Conservation (phyloP, 2,797 vertebrate species). For the Muscicapa striata region DNA sequence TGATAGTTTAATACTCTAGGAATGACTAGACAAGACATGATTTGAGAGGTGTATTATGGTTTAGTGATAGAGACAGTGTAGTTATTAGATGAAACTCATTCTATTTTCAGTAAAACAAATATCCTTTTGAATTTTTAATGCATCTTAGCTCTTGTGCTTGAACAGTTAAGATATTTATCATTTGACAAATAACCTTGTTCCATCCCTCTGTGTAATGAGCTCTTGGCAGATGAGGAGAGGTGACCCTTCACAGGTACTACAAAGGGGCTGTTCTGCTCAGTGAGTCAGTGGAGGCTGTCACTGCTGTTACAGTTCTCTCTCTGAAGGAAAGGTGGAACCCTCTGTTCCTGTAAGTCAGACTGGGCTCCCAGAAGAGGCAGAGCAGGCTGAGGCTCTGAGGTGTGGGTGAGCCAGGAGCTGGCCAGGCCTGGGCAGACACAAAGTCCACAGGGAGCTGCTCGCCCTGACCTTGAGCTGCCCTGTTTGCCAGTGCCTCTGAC, state of each 20-base stretch:
- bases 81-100: neutral
- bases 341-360: rapidly evolving
- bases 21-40: neutral
- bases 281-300: rapidly evolving
- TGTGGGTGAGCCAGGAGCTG: neutral
- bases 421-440: neutral
- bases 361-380: rapidly evolving
- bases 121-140: neutral
- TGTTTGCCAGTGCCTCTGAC: neutral
- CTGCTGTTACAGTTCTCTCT: neutral
- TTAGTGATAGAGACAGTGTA: neutral
- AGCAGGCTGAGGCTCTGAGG: neutral
- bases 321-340: neutral
- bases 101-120: neutral
- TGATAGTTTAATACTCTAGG: neutral
- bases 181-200: neutral
- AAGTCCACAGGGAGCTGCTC: neutral
- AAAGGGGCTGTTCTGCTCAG: neutral
- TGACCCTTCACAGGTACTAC: neutral
- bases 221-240: neutral
- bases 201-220: neutral
- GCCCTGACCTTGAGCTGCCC: slow-evolving; percentile 9
- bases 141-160: neutral
- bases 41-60: neutral
- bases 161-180: neutral